Percentiles rank a stretch among this genome's conserved stretches.
Conservation (phyloP, 92 coral and sea anemone species). For the Zoanthus gigantus region DNA sequence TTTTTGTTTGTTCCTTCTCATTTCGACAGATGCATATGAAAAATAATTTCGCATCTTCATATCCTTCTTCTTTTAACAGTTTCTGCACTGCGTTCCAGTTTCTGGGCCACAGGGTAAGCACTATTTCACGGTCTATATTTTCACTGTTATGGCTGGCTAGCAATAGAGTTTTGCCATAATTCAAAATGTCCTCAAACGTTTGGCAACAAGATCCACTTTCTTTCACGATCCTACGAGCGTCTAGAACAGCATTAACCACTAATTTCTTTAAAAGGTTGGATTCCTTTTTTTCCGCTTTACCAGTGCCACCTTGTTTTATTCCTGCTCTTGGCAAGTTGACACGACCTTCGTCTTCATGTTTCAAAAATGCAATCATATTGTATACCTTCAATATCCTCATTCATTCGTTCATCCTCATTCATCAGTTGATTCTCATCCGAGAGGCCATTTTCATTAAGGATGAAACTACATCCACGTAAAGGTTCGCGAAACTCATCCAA, state of each 20-base stretch:
- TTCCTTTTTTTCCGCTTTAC: neutral
- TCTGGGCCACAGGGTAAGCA: constrained; percentile 67
- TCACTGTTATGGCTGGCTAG: constrained; percentile 62
- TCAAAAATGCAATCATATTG: constrained; percentile 25
- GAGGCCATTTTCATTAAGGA: constrained; percentile 26
- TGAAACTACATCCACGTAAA: constrained; percentile 36
- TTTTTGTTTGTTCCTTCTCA: constrained; percentile 51
- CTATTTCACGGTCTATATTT: constrained; percentile 65
- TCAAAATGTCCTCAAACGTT: constrained; percentile 73
- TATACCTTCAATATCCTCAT: constrained; percentile 41
- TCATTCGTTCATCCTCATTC: constrained; percentile 24
- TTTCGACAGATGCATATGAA: constrained; percentile 70
- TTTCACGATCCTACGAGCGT: constrained; percentile 73
- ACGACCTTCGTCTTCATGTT: constrained; percentile 32
- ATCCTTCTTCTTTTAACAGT: constrained; percentile 79
- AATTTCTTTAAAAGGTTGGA: constrained; percentile 56
- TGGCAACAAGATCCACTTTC: constrained; percentile 71
- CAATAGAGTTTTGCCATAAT: constrained; percentile 68
- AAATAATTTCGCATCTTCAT: constrained; percentile 65
- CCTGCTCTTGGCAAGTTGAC: constrained; percentile 13
- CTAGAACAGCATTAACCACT: constrained; percentile 71
- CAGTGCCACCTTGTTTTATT: constrained; percentile 12
- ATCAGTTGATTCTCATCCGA: constrained; percentile 43
- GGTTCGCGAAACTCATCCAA: constrained; percentile 49
- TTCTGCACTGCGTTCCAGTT: constrained; percentile 54